Base-by-base conservation (phyloP, 2,797 vertebrate genomes). In the Glyptemys insculpta region DNA sequence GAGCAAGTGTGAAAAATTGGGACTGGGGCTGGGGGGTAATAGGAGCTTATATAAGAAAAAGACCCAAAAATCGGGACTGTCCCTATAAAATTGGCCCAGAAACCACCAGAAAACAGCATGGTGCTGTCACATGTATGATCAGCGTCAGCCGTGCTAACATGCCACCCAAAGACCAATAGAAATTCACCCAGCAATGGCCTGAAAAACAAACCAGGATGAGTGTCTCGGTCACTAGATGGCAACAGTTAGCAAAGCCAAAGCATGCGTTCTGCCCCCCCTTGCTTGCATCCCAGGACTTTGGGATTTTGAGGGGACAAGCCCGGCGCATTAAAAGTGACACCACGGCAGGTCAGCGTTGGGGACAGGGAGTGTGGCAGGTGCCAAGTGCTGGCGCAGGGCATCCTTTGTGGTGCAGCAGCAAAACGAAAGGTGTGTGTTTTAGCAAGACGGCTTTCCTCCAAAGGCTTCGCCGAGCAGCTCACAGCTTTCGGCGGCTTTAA, bases 171-270 rank as follows among this genome's bases (percentile, higher is more conserved):
- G 19, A 37, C 34, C 65, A 68, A 37, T 16, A 21, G n/a, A 19
- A 68, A 37, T 68, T 21, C 65, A n/a, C n/a, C 65, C 65, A 68
- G 65, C 65, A 68, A n/a, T 21, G 65, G n/a, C 65, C 31, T 37
- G 27, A 57, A 68, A 68, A 68, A 68, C 65, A 37, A 68, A 68
- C n/a, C n/a, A 68, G 8, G 65, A 15, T 21, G n/a, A 68, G n/a
- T 37, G 65, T 37, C 27, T 91, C 88, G 91, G 87, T 96, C 97
- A 95, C 95, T 96, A 95, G 95, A 90, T 96, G 96, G 96, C 96
- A 97, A 96, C 81, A 31, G 85, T 5, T 68, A 88, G 82, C 91
- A 79, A 80, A 93, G 47, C 86, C 94, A n/a, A 83, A 72, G 72
- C 44, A 5, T 14, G 82, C 5, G n/a, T 14, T 50, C 12, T 49